Base-by-base conservation (phyloP, 2,797 vertebrate genomes). In the Oryzias dopingdopingensis region DNA sequence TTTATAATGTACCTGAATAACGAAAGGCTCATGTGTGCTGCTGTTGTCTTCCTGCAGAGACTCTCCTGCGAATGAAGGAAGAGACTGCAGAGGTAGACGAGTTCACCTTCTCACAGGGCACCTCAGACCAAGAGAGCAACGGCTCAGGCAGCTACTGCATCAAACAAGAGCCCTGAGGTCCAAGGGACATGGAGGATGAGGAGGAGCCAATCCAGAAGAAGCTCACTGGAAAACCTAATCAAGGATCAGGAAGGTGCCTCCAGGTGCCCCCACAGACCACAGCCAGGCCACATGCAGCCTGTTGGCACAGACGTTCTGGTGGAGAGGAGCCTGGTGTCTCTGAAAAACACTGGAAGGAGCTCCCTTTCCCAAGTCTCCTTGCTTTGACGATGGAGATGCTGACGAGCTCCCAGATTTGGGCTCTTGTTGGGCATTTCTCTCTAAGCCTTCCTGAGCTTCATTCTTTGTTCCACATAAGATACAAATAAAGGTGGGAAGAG, bases 81-180 rank as follows among this genome's bases (percentile, higher is more conserved):
- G 96, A 98, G 77, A 63, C 94, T 52, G 83, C 76, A 0, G 96
- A 98, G 71, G 94, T 93, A 62, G 96, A 98, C 15, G 95, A 98
- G 71, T 97, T 96, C 56, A 93, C 86, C 82, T 97, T 96, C 89
- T 94, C 95, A 23, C 97, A 98, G 83, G 95, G 95, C 86, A 92
- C 93, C 2, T 98, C 97, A 0, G 96, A 98, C 89, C 97, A 98
- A 90, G 97, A 99, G 72, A 98, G 96, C 92, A 97, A 98, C 1
- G 96, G 96, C 82, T 97, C 96, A 5, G 95, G 95, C 90, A 95
- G 93, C 91, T 96, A 95, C 90, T 97, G 95, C 92, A 97, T 97
- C 90, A 96, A 96, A 88, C 97, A 98, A 67, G 96, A 98, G 65
- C 96, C 96, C 7, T 98, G 87, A 96, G 74, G 76, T 49, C 52